phyloP scores from a whole-genome alignment of 2,797 vertebrate genomes.

The Yasuhikotakia modesta region DNA sequence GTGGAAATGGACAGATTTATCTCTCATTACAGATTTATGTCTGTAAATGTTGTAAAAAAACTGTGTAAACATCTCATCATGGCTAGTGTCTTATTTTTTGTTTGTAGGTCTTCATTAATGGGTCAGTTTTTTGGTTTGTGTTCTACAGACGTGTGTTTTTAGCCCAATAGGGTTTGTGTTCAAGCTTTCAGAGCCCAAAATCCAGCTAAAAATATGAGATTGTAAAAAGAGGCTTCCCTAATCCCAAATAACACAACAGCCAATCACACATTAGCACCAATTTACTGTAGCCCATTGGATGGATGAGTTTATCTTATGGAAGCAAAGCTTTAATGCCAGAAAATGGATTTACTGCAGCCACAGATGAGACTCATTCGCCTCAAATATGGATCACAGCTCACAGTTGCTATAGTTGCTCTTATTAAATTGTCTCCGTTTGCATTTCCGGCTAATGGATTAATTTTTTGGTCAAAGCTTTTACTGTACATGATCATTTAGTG shows the following conservation, averaged over 20 bases:
- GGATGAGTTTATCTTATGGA: conserved; percentile 63
- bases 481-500: conserved; percentile 25
- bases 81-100: conserved; percentile 15
- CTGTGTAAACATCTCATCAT: conserved; percentile 4
- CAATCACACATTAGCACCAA: conserved; percentile 63
- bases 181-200: conserved; percentile 3
- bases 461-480: conserved; percentile 26
- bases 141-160: background rate
- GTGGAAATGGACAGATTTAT: background rate
- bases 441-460: conserved; percentile 41
- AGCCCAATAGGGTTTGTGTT: conserved; percentile 6
- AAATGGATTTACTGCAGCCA: conserved; percentile 33
- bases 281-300: conserved; percentile 62
- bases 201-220: conserved; percentile 32
- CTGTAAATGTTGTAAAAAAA: background rate
- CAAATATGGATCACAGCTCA: conserved; percentile 37
- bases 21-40: too few species aligned
- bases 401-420: conserved; percentile 22
- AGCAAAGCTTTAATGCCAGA: conserved; percentile 49
- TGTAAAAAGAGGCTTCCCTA: conserved; percentile 52
- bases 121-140: background rate
- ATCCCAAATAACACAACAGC: conserved; percentile 65
- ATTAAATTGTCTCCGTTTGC: conserved; percentile 39
- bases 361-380: conserved; percentile 37
- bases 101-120: conserved; percentile 24